Evolutionary conservation across 2,113 vertebrate genomes (phyloP).

Genomic region (Rousettus leschenaultii): DNA sequence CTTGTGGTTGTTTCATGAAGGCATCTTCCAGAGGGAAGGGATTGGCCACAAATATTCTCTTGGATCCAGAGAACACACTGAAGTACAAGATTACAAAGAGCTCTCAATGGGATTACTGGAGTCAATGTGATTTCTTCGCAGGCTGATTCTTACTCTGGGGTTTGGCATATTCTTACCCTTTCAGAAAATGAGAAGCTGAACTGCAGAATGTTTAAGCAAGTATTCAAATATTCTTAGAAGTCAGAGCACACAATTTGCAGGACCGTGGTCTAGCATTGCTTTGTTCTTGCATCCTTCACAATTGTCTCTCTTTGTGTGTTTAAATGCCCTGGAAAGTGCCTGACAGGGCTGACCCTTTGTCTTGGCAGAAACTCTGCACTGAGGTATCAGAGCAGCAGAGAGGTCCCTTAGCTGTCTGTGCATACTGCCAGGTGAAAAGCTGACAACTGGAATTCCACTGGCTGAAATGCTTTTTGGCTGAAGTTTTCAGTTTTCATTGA

Average conservation of each 20-base stretch:
- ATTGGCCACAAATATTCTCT: not conserved
- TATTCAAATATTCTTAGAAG: not conserved
- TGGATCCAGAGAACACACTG: not conserved
- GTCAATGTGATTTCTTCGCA: not conserved
- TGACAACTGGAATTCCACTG: not conserved
- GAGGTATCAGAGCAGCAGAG: not conserved
- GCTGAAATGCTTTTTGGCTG: not conserved
- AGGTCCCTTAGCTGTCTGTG: too few species aligned
- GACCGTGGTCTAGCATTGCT: not conserved
- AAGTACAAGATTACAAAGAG: not conserved
- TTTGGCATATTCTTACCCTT: not conserved
- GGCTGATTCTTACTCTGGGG: not conserved
- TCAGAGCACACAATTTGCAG: not conserved
- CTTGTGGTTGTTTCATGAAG: not conserved
- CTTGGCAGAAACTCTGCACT: not conserved
- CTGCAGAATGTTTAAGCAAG: not conserved
- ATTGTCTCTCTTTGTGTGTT: not conserved
- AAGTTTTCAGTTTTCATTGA: not conserved
- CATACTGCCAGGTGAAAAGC: not conserved
- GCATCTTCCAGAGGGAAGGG: not conserved
- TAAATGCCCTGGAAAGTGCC: not conserved
- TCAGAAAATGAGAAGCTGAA: not conserved
- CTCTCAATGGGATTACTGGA: not conserved
- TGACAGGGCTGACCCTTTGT: not conserved
- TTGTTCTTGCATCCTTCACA: not conserved